Evolutionary conservation across 2,888 invertebrate genomes (phyloP).

Genomic region (Rhagophthalmus giganteus): DNA sequence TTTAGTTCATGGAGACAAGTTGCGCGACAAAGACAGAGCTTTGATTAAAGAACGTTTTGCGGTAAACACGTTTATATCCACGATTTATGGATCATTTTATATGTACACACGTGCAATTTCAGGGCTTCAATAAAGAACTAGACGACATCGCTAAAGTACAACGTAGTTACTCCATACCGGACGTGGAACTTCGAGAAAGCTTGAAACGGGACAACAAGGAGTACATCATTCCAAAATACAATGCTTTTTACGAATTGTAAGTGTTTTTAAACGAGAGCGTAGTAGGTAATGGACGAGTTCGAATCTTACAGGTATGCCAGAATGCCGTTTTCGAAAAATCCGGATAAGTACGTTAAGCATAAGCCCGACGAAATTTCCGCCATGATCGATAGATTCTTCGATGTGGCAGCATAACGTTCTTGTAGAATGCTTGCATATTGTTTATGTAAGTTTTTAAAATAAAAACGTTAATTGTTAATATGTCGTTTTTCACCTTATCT

Average conservation of each 20-base stretch:
- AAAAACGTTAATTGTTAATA: background rate
- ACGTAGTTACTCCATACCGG: slow-evolving; percentile 90
- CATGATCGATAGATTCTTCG: slow-evolving; percentile 88
- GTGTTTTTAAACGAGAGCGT: too few relatives aligned
- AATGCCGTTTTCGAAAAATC: slow-evolving; percentile 88
- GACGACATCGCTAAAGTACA: slow-evolving; percentile 86
- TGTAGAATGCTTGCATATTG: too few relatives aligned
- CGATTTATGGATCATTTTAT: too few relatives aligned
- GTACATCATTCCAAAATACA: slow-evolving; percentile 83
- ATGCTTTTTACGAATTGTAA: slow-evolving; percentile 74
- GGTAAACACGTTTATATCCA: too few relatives aligned
- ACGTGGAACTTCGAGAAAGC: slow-evolving; percentile 83
- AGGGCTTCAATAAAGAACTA: slow-evolving; percentile 96
- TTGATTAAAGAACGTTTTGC: slow-evolving; percentile 87
- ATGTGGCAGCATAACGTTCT: slow-evolving; percentile 84
- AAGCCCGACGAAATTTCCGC: slow-evolving; percentile 81
- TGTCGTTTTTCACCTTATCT: too few relatives aligned
- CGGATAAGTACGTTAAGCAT: slow-evolving; percentile 91
- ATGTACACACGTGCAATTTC: too few relatives aligned
- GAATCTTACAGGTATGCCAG: slow-evolving; percentile 66
- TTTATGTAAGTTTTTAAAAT: background rate
- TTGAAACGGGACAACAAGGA: slow-evolving; percentile 90
- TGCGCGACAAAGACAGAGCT: slow-evolving; percentile 84
- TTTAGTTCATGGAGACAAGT: slow-evolving; percentile 62
- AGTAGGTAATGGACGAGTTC: too few relatives aligned